These are phyloP conservation scores for Cossypha heuglini DNA, from an alignment of 2,797 vertebrate genomes.

Conservation along the genomic window DNA sequence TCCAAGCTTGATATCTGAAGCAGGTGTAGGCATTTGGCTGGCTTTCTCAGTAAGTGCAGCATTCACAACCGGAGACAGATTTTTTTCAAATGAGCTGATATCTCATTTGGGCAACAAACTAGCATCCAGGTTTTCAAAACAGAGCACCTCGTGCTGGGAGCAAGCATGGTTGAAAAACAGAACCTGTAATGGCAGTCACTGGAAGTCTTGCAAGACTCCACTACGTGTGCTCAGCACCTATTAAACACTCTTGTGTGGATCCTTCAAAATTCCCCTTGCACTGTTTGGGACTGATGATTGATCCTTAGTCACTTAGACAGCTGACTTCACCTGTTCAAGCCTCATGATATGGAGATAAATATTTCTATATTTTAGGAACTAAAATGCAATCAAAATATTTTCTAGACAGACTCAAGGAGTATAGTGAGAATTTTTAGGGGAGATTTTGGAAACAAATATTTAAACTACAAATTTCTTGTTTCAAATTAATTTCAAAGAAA, in stretches of 20 bases:
- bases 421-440: background rate
- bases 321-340: background rate
- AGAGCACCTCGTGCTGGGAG: background rate
- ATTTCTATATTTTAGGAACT: background rate
- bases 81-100: background rate
- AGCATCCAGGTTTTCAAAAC: background rate
- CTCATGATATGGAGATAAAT: background rate
- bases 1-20: background rate
- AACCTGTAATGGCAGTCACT: background rate
- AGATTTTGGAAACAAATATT: background rate
- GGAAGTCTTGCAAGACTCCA: background rate
- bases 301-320: background rate
- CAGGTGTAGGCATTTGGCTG: background rate
- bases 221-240: rapidly evolving
- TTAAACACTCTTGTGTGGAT: background rate
- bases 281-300: background rate
- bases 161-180: background rate
- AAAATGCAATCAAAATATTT: background rate
- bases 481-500: background rate
- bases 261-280: background rate
- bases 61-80: background rate
- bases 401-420: background rate
- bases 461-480: background rate
- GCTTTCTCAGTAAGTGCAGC: background rate
- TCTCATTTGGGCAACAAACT: background rate